Evolutionary conservation across 2,797 vertebrate species (phyloP).

Genomic region (Coccyzus lansbergi): DNA sequence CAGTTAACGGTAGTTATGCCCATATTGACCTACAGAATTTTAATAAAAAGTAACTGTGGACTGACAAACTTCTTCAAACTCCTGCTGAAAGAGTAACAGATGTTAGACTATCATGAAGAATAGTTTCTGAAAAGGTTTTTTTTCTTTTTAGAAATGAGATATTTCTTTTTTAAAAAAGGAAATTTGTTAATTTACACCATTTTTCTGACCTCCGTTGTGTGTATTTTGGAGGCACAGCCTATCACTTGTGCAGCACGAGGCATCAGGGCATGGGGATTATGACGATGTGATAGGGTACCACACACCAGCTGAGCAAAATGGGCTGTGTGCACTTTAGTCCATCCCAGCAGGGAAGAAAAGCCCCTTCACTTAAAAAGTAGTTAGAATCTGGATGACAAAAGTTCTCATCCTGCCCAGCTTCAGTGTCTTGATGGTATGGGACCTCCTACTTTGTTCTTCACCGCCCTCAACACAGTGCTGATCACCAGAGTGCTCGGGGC

Average conservation of each 20-base stretch:
- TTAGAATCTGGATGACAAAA: not conserved
- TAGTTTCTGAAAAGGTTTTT: not conserved
- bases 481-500: not conserved
- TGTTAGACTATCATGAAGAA: not conserved
- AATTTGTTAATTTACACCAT: not conserved
- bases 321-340: not conserved
- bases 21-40: slow-evolving; percentile 10
- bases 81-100: not conserved
- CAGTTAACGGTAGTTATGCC: not conserved
- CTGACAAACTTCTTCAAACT: slow-evolving; percentile 7
- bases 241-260: not conserved
- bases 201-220: not conserved
- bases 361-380: not conserved
- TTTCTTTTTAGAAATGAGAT: not conserved
- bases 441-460: not conserved
- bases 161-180: not conserved
- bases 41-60: slow-evolving; percentile 7
- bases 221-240: not conserved
- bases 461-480: fast-evolving
- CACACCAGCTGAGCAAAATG: not conserved
- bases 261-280: not conserved
- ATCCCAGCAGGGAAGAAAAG: not conserved
- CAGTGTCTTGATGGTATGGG: fast-evolving
- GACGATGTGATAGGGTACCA: no score
- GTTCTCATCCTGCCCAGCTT: not conserved